Evolutionary conservation across 2,797 vertebrate genomes (phyloP).

Genomic region (Onychomys leucogaster): DNA sequence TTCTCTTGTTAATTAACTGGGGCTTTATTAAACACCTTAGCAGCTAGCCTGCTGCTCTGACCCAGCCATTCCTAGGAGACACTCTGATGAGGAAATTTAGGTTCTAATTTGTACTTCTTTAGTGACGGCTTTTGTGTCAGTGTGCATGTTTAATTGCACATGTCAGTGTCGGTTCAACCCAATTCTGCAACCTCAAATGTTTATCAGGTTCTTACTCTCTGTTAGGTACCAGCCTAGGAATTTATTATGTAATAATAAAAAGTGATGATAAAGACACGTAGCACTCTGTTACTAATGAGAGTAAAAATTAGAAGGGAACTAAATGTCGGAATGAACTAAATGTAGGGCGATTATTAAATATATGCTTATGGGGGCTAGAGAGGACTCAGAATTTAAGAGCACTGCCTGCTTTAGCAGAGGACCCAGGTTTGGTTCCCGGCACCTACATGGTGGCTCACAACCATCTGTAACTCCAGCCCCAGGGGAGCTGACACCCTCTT

Average conservation of each 20-base stretch:
- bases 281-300: constrained; percentile 33
- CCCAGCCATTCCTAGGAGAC: constrained; percentile 76
- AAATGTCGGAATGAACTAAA: background rate
- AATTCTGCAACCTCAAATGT: background rate
- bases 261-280: constrained; percentile 9
- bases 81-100: constrained; percentile 63
- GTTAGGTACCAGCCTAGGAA: background rate
- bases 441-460: no score
- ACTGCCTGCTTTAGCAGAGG: background rate
- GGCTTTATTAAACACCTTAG: constrained; percentile 83
- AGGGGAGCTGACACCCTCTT: background rate
- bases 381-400: background rate
- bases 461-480: background rate
- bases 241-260: constrained; percentile 45
- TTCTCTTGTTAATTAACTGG: constrained; percentile 82
- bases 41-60: constrained; percentile 78
- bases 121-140: constrained; percentile 26
- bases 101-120: constrained; percentile 69
- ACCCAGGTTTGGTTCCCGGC: background rate
- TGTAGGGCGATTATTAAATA: constrained; percentile 36
- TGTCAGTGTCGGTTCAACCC: background rate
- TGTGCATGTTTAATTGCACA: constrained; percentile 8
- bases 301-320: background rate
- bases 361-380: background rate
- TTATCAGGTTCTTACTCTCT: background rate